Base-by-base conservation (phyloP, 2,797 vertebrate genomes). In the Chelonia mydas region DNA sequence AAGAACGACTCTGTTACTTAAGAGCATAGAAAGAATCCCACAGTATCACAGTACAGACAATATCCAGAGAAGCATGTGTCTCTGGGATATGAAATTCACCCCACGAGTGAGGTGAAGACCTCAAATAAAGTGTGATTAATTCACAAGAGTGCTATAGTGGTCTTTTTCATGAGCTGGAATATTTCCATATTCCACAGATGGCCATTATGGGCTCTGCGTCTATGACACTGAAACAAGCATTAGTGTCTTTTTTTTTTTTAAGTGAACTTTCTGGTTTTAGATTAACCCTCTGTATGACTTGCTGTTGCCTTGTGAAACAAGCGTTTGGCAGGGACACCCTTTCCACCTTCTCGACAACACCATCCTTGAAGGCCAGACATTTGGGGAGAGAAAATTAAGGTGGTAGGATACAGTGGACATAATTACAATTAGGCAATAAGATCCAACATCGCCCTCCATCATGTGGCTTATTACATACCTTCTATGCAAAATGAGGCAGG, bases 181-280 rank as follows among this genome's bases (percentile, higher is more conserved):
- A 77, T 68, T 94, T 95, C 85, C 90, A 57, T 92, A 94, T 88
- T 80, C 96, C 92, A 95, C 83, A 94, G 86, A 25, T 94, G 92
- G 90, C 72, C 47, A 51, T 88, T 96, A 78, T 27, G 49, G 88
- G 65, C 95, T 90, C 91, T 4, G 15, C 65, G 88, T 84, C 95
- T 90, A 92, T 21, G 79, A 89, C 91, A 95, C 90, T 89, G 76
- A 86, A 80, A 77, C 80, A 81, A 96, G 93, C 84, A 5, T 78
- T 76, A 68, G 59, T n/a, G 8, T 65, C 88, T 7, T 41, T 57
- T 47, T 54, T 54, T 87, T 81, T 80, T 41, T 89, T 55, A 10
- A 54, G 54, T 10, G 0, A 87, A 61, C 89, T 61, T 31, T 3
- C 51, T 17, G 83, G 37, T 76, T 37, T 85, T 76, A 49, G 72